Conservation (phyloP, 2,113 vertebrate genomes). For the Actinemys pallida region DNA sequence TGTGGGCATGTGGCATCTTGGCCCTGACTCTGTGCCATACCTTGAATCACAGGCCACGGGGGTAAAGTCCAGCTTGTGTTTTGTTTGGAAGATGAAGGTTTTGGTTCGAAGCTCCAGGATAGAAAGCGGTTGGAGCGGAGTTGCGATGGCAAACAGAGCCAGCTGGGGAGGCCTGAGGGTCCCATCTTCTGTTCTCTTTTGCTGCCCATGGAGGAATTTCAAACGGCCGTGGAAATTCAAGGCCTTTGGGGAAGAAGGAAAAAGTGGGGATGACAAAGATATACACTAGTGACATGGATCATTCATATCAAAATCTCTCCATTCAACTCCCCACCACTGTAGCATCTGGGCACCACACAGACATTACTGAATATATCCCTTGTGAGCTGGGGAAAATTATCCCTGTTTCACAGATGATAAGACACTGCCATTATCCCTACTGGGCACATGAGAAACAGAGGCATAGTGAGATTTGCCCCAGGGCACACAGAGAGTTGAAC, state of each 20-base stretch:
- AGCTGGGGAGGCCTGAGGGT: conserved; percentile 63
- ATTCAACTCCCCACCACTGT: not conserved
- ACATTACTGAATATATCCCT: not conserved
- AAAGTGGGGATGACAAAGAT: not conserved
- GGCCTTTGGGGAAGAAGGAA: conserved; percentile 59
- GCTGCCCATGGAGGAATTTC: conserved; percentile 80
- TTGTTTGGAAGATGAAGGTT: conserved; percentile 81
- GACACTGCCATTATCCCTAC: not conserved
- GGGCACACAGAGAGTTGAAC: not conserved
- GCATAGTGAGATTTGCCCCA: not conserved
- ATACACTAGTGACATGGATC: not conserved
- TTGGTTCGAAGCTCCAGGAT: conserved; percentile 83
- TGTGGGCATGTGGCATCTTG: too few species aligned
- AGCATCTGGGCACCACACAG: not conserved
- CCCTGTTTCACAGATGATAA: too few species aligned
- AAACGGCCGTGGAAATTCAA: conserved; percentile 83
- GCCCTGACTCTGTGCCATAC: conserved; percentile 37
- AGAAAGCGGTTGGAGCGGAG: conserved; percentile 76
- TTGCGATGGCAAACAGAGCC: conserved; percentile 77
- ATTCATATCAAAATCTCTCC: not conserved
- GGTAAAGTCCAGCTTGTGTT: conserved; percentile 85
- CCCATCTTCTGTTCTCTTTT: conserved; percentile 52
- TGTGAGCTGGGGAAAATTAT: too few species aligned
- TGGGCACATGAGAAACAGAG: not conserved
- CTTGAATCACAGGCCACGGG: conserved; percentile 78